A percentile compares a stretch with the other conserved stretches of the same genome.
Conservation (phyloP, 2,797 vertebrate genomes). For the Notolabrus celidotus region DNA sequence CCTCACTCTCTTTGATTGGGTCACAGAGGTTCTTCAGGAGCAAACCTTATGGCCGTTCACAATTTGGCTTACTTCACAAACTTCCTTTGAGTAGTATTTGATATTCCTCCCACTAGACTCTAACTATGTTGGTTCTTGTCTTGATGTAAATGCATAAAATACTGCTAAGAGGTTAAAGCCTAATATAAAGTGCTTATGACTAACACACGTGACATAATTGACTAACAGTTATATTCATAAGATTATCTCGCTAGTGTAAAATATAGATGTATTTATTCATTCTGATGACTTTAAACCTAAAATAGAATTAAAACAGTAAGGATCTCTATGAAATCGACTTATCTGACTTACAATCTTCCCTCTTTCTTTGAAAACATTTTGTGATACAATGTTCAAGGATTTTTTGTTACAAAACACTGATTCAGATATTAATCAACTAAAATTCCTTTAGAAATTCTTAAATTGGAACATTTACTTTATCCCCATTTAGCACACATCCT, state of each 20-base stretch:
- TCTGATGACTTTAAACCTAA: neutral
- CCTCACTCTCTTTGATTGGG: constrained; percentile 69
- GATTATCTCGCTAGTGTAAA: no score
- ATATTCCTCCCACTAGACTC: neutral
- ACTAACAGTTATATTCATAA: neutral
- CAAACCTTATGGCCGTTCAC: constrained; percentile 46
- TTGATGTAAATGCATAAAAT: constrained; percentile 1
- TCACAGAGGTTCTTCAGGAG: constrained; percentile 64
- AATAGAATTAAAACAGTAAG: neutral
- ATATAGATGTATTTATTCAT: neutral
- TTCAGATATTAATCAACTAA: no score
- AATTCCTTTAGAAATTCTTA: no score
- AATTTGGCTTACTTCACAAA: neutral
- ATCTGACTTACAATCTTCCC: no score
- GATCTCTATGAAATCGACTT: neutral
- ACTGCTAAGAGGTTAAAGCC: neutral
- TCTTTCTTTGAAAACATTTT: no score
- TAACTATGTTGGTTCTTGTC: neutral
- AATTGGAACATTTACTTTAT: no score
- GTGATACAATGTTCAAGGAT: no score
- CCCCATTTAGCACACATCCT: no score
- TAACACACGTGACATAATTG: neutral
- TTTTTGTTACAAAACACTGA: no score
- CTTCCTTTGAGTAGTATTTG: constrained; percentile 6
- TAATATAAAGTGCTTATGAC: neutral